Conservation (phyloP, 2,888 invertebrate species). For the Lordiphosa andalusiaca region DNA sequence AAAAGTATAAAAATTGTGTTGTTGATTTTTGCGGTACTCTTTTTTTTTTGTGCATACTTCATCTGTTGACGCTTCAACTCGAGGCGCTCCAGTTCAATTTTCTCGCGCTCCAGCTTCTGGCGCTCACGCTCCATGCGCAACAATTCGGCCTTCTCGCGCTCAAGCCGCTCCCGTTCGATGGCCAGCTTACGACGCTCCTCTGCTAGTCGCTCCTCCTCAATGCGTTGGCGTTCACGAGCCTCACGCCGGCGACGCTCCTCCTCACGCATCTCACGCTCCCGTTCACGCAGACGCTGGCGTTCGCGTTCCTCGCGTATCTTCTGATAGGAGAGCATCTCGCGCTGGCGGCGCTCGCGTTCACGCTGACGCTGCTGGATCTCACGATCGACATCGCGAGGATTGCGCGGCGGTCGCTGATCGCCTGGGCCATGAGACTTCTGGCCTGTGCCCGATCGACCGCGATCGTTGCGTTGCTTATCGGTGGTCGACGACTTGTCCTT, state of each 20-base stretch:
- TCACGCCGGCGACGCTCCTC: conserved; percentile 89
- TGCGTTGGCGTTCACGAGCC: conserved; percentile 90
- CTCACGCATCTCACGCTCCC: conserved; percentile 89
- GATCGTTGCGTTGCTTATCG: conserved; percentile 54
- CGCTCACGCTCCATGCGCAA: conserved; percentile 91
- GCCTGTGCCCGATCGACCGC: conserved; percentile 20
- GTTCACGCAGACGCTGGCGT: conserved; percentile 89
- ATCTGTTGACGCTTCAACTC: conserved; percentile 91
- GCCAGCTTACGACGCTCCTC: conserved; percentile 90
- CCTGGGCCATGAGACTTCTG: conserved; percentile 11
- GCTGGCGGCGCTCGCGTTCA: conserved; percentile 78
- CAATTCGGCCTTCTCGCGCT: conserved; percentile 92
- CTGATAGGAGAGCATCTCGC: conserved; percentile 88
- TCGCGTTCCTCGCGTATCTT: conserved; percentile 91
- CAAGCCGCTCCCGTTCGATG: conserved; percentile 92
- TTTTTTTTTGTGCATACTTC: conserved; percentile 81
- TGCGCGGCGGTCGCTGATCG: conserved; percentile 57
- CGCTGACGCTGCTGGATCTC: conserved; percentile 75
- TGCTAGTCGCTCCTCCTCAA: conserved; percentile 90
- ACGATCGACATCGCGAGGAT: conserved; percentile 65
- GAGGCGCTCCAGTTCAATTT: conserved; percentile 88
- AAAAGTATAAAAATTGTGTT: conserved; percentile 54
- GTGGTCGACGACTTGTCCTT: conserved; percentile 37
- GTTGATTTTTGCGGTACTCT: conserved; percentile 40
- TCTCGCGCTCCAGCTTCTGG: conserved; percentile 88